Evolutionary conservation across 1,140 invertebrate genomes (phyloP).

Genomic region (Pogonomyrmex californicus): DNA sequence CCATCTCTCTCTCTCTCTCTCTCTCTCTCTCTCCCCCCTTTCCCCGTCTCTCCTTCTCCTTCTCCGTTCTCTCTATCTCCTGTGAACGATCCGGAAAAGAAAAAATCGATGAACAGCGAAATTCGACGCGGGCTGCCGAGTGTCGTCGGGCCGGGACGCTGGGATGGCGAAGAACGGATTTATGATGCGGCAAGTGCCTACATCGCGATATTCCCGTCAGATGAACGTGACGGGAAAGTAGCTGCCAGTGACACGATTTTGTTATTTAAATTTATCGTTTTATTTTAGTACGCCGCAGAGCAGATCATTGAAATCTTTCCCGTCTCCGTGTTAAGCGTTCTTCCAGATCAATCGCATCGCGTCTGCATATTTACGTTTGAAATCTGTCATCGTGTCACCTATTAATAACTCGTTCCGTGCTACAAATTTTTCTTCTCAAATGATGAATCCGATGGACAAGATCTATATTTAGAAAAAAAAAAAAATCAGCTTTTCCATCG

Average conservation of each 20-base stretch:
- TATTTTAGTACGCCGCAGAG: background rate
- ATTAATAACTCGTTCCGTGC: no score
- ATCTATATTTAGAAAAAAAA: background rate
- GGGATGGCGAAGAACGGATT: conserved; percentile 28
- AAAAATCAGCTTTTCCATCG: background rate
- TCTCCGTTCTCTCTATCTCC: background rate
- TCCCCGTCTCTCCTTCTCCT: background rate
- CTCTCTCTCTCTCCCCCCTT: background rate
- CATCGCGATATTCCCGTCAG: conserved; percentile 40
- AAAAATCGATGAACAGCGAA: conserved; percentile 49
- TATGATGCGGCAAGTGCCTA: conserved; percentile 25
- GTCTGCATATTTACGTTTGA: background rate
- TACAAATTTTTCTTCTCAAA: background rate
- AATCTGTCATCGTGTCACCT: background rate
- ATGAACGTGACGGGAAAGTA: conserved; percentile 12
- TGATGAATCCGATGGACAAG: background rate
- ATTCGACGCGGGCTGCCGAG: conserved; percentile 26
- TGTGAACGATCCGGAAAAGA: conserved; percentile 48
- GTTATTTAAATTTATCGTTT: conserved; percentile 10
- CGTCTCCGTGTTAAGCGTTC: background rate
- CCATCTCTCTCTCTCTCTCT: background rate
- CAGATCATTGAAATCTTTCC: background rate
- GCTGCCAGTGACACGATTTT: conserved; percentile 9
- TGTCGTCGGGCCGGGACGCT: conserved; percentile 17
- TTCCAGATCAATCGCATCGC: background rate